Evolutionary conservation across 2,888 invertebrate species (phyloP).

Genomic region (Ischnus inquisitorius): DNA sequence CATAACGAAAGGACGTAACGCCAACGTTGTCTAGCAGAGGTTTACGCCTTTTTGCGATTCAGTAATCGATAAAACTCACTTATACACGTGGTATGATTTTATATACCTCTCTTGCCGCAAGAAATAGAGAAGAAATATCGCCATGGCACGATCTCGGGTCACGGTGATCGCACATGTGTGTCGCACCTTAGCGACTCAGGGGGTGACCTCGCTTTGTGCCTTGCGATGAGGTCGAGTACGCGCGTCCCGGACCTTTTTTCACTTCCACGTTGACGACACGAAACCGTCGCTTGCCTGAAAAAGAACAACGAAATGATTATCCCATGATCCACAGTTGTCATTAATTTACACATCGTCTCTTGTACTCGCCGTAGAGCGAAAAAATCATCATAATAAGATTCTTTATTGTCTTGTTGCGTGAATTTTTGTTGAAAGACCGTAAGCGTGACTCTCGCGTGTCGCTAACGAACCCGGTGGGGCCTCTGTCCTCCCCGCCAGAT

Average conservation of each 20-base stretch:
- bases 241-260: slow-evolving; percentile 25
- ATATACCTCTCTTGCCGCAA: slow-evolving; percentile 33
- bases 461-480: slow-evolving; percentile 18
- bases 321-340: background rate
- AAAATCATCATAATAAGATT: no score
- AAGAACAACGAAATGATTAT: slow-evolving; percentile 3
- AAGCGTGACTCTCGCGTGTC: slow-evolving; percentile 18
- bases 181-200: slow-evolving; percentile 72
- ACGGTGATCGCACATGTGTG: slow-evolving; percentile 81
- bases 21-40: no score
- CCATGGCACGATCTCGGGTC: slow-evolving; percentile 77
- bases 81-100: background rate
- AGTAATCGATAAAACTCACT: background rate
- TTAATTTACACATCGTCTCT: background rate
- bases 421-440: background rate
- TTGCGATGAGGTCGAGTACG: slow-evolving; percentile 37
- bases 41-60: no score
- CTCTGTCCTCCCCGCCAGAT: background rate
- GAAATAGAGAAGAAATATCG: slow-evolving; percentile 71
- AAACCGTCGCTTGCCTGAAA: background rate
- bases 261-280: slow-evolving; percentile 46
- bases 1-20: no score
- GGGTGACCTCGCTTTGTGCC: slow-evolving; percentile 74
- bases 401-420: background rate
- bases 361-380: no score